Conservation (phyloP, 2,888 invertebrate genomes). For the Macropis europaea region DNA sequence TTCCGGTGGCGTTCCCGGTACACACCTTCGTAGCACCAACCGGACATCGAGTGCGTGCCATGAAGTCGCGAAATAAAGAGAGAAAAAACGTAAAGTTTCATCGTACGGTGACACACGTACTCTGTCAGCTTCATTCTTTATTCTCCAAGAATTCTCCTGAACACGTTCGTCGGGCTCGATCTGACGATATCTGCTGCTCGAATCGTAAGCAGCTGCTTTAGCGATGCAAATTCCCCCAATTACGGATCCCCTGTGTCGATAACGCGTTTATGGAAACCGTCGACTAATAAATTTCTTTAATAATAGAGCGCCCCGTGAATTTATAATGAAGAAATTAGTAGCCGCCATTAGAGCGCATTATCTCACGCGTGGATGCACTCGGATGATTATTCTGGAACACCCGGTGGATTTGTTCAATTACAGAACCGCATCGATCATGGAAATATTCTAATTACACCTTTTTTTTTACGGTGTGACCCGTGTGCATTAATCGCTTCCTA, state of each 20-base stretch:
- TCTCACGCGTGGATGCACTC: too few relatives aligned
- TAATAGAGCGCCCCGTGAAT: constrained; percentile 11
- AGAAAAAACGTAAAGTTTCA: too few relatives aligned
- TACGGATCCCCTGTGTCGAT: constrained; percentile 22
- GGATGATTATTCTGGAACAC: too few relatives aligned
- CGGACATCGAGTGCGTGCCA: constrained; percentile 32
- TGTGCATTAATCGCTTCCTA: too few relatives aligned
- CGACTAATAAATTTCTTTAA: constrained; percentile 36
- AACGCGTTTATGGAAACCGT: constrained; percentile 5
- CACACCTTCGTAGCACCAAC: constrained; percentile 3
- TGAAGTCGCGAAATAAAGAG: too few relatives aligned
- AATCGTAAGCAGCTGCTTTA: constrained; percentile 13
- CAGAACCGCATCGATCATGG: too few relatives aligned
- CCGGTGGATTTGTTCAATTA: too few relatives aligned
- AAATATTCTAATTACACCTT: too few relatives aligned
- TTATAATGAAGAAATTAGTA: constrained; percentile 18
- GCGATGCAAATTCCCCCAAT: constrained; percentile 36
- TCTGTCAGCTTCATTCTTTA: too few relatives aligned
- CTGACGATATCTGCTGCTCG: constrained; percentile 4
- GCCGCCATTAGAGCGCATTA: neutral
- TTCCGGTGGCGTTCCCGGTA: constrained; percentile 24
- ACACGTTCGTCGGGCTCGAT: constrained; percentile 12
- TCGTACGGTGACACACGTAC: too few relatives aligned
- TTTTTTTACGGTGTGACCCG: too few relatives aligned
- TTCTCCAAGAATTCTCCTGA: constrained; percentile 13